These are phyloP conservation scores for Ophion ventricosus DNA, from an alignment of 2,888 invertebrate species.

Conservation along the genomic window DNA sequence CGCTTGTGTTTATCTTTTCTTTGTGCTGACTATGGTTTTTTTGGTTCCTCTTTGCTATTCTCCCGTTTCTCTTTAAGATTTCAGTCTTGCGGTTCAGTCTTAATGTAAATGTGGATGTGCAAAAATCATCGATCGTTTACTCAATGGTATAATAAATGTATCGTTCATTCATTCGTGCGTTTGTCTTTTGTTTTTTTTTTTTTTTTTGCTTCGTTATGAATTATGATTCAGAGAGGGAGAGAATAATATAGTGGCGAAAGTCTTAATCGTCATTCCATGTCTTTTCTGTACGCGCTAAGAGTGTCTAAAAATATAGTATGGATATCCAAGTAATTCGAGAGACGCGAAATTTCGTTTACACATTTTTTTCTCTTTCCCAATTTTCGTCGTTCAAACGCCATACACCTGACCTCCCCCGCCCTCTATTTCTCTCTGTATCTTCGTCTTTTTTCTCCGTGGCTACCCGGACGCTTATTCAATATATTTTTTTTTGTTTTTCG, in stretches of 20 bases:
- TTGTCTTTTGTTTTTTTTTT: conserved; percentile 2
- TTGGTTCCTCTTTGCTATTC: conserved; percentile 15
- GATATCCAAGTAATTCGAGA: conserved; percentile 19
- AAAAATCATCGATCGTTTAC: conserved; percentile 46
- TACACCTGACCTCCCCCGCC: conserved; percentile 9
- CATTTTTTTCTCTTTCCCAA: neutral
- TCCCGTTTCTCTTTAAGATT: conserved; percentile 26
- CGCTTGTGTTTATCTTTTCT: conserved; percentile 9
- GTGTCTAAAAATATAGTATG: neutral
- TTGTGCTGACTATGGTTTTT: conserved; percentile 11
- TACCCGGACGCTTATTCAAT: neutral
- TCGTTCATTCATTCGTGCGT: conserved; percentile 18
- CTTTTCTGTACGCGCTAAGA: conserved; percentile 12
- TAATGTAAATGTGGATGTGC: conserved; percentile 47
- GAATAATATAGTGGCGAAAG: conserved; percentile 2
- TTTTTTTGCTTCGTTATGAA: conserved; percentile 12
- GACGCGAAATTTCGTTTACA: conserved; percentile 32
- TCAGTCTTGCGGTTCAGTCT: conserved; percentile 64
- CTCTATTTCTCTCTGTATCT: neutral
- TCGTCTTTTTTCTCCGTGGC: neutral
- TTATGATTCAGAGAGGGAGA: conserved; percentile 24
- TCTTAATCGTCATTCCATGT: neutral
- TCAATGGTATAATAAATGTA: conserved; percentile 19
- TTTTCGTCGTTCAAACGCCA: conserved; percentile 8
- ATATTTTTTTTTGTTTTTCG: conserved; percentile 5